Evolutionary conservation across 2,113 vertebrate species (phyloP).

Genomic region (Siniperca chuatsi): DNA sequence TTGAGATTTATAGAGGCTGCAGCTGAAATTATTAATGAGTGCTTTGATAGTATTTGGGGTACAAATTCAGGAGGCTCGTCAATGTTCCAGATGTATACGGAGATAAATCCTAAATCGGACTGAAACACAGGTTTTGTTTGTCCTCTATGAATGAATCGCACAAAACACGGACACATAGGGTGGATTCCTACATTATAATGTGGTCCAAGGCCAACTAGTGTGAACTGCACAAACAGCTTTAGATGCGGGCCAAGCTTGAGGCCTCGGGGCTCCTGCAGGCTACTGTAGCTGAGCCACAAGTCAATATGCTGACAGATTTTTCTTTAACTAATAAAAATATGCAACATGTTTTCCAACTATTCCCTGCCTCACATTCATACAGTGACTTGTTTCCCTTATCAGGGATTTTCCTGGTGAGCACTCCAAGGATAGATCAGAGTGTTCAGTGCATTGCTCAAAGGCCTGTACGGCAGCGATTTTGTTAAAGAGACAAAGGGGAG

Average conservation of each 20-base stretch:
- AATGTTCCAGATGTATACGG: background rate
- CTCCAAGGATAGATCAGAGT: background rate
- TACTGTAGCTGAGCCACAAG: background rate
- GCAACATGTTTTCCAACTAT: background rate
- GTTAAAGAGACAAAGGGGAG: background rate
- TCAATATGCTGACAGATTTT: background rate
- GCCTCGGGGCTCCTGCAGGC: conserved; percentile 9
- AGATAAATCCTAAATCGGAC: background rate
- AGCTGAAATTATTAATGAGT: background rate
- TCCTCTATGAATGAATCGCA: background rate
- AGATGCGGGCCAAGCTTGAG: conserved; percentile 2
- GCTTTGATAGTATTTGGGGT: background rate
- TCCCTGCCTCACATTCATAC: background rate
- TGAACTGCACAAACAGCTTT: background rate
- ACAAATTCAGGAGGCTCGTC: background rate
- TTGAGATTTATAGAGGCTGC: background rate
- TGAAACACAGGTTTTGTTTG: background rate
- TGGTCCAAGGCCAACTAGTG: background rate
- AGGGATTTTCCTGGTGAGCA: background rate
- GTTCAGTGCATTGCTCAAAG: background rate
- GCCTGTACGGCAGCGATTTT: background rate
- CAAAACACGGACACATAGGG: background rate
- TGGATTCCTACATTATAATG: conserved; percentile 8
- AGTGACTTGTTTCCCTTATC: background rate
- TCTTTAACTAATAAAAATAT: background rate